Base-by-base conservation (phyloP, 2,113 vertebrate genomes). In the Phylloscopus whistleri region DNA sequence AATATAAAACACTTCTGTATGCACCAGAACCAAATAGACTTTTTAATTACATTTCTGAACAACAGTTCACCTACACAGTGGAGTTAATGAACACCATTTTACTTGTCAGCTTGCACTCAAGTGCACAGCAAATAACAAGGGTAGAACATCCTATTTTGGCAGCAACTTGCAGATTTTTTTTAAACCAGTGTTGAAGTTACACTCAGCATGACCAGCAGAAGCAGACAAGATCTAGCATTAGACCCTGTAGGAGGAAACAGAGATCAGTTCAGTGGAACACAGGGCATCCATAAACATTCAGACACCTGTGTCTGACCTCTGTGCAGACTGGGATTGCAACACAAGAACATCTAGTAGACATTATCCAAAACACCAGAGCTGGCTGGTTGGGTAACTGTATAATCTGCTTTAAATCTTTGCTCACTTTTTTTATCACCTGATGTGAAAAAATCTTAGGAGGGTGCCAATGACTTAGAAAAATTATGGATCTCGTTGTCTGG, bases 201-300 rank as follows among this genome's bases (percentile, higher is more conserved):
- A 62, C 37, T 41, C 37, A 62, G 26, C 26, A 62, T 5, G 11
- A 62, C 37, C 35, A 62, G 59, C 37, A 41, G 59, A 41, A 62
- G 35, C 37, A 62, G 37, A 41, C 37, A 41, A 28, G 37, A 20
- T 28, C 12, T 28, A 28, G 17, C 26, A 28, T 39, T 41, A 62
- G 37, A 39, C 18, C 37, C 37, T 28, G 37, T 19, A 28, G 37
- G 31, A 55, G 26, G 82, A 90, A 64, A 28, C 24, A 9, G 28
- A 74, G 55, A 81, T 48, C 1, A 0, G 7, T 69, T 91, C 51
- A 56, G 23, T 31, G 46, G 41, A 70, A 70, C 27, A 43, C 9
- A 22, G 27, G 13, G 16, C 28, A 84, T 43, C 62, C 19, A 7
- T 7, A 74, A 31, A 37, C 0, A 0, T 35, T 24, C 17, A 58